Conservation (phyloP, 2,113 vertebrate species). For the Thymallus thymallus region DNA sequence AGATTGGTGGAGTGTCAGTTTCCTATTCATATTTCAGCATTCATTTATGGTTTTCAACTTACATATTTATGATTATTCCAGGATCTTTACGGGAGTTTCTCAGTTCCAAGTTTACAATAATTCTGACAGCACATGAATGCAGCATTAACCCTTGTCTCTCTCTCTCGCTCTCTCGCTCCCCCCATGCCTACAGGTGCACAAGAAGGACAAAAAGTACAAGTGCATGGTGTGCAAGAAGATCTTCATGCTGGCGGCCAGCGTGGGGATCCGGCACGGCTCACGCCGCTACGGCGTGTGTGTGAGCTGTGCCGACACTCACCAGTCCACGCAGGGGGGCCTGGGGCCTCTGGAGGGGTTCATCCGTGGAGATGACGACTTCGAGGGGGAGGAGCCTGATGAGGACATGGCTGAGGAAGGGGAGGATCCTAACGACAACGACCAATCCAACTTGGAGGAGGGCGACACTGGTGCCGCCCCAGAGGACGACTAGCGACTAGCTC, state of each 20-base stretch:
- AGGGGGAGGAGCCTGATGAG: conserved; percentile 77
- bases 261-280: conserved; percentile 96
- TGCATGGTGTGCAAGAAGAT: conserved; percentile 99
- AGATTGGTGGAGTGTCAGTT: too few species aligned
- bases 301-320: conserved; percentile 96
- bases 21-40: too few species aligned
- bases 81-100: too few species aligned
- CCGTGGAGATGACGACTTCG: conserved; percentile 93
- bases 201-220: conserved; percentile 99
- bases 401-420: conserved; percentile 88
- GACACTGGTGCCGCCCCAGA: conserved; percentile 86
- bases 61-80: too few species aligned
- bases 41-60: too few species aligned
- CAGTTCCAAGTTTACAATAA: too few species aligned
- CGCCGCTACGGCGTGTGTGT: conserved; percentile 96
- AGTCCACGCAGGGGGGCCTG: conserved; percentile 84
- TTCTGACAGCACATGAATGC: too few species aligned
- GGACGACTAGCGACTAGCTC: conserved; percentile 76
- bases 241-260: conserved; percentile 98
- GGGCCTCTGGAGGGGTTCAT: conserved; percentile 91
- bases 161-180: background rate
- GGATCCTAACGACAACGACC: conserved; percentile 85
- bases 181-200: conserved; percentile 83
- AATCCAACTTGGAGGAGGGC: conserved; percentile 84
- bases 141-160: background rate